Conservation (phyloP, 2,113 vertebrate genomes). For the Pelecanoides urinatrix region DNA sequence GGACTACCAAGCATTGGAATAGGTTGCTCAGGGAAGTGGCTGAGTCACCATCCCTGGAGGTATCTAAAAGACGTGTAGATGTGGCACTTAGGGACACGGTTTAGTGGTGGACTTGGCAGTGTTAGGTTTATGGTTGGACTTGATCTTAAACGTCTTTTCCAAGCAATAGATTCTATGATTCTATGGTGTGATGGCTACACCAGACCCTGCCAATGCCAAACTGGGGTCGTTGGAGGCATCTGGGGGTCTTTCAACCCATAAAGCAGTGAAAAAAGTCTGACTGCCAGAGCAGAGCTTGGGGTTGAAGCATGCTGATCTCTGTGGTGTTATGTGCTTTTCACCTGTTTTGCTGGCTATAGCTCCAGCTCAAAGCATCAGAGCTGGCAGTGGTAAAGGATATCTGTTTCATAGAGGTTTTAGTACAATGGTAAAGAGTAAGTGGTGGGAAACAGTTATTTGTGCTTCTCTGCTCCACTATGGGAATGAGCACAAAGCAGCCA, state of each 20-base stretch:
- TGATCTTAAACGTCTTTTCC: not conserved
- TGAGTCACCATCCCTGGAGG: not conserved
- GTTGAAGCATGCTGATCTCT: not conserved
- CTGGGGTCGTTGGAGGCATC: fast-evolving
- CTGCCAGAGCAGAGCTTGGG: not conserved
- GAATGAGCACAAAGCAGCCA: not conserved
- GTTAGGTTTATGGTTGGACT: not conserved
- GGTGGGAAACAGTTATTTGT: not conserved
- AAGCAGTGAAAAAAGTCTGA: not conserved
- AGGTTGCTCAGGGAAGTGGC: not conserved
- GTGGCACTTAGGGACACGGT: not conserved
- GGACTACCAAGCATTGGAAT: not conserved
- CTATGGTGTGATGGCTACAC: not conserved
- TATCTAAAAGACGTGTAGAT: fast-evolving
- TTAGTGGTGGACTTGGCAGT: not conserved
- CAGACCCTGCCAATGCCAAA: not conserved
- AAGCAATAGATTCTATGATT: not conserved
- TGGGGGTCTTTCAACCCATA: not conserved
- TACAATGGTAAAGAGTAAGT: not conserved
- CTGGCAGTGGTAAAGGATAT: not conserved
- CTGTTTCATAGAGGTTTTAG: not conserved
- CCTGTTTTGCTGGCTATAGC: not conserved
- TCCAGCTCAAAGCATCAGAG: not conserved
- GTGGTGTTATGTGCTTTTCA: not conserved
- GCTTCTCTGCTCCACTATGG: not conserved